Base-by-base conservation (phyloP, 2,797 vertebrate genomes). In the Paratrypauchen microcephalus region DNA sequence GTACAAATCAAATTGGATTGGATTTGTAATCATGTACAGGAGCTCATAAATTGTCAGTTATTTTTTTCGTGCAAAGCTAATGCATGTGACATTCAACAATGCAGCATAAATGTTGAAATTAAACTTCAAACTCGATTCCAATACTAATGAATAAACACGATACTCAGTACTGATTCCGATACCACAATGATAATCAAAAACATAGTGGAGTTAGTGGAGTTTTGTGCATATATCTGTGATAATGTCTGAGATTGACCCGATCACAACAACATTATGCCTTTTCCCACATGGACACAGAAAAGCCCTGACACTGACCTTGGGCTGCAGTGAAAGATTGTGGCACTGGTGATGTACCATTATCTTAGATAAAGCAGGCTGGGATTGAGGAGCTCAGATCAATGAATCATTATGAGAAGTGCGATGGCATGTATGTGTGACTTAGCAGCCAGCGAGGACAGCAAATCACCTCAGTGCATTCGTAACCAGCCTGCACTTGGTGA, bases 361-460 rank as follows among this genome's bases (percentile, higher is more conserved):
- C 79, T 73, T 71, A 90, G 87, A 90, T 88, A 86, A 89, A 72
- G 75, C 72, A 62, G 76, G 74, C 67, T 78, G 83, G 83, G 84
- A 87, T 87, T 78, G 86, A 82, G 74, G 63, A 76, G 84, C 82
- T 84, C 78, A 83, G 84, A 85, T 90, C 88, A 85, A 80, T 85
- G 86, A 85, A 81, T 89, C 84, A 80, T 83, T 87, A 86, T 24
- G 72, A 66, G 30, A 72, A 83, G 69, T 26, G 26, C 41, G 65
- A 78, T 75, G 71, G 83, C 77, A 36, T 79, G 74, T 47, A 73
- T 71, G 83, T 50, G 16, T 59, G 72, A 79, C 77, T 89, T 83
- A 84, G 74, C 67, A 16, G 47, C 74, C 79, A 70, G n/a, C 32
- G 2, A 57, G 6, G 60, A 63, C 66, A 65, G 30, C 52, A 76